Percentiles rank a stretch among this genome's conserved stretches.
Conservation (phyloP, 2,797 vertebrate genomes). For the Hippocampus kuda region DNA sequence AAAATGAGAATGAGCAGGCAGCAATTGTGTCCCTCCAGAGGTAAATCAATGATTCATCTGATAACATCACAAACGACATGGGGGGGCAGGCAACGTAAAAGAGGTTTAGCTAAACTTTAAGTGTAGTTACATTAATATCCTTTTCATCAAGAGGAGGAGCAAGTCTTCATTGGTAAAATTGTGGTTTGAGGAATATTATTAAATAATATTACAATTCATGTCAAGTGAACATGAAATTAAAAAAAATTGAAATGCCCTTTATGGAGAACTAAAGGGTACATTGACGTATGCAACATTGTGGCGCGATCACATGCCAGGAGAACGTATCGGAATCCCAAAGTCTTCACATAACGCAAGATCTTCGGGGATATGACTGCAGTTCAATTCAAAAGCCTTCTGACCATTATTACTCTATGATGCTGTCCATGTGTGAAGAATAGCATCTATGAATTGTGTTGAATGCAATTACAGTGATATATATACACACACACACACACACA, state of each 20-base stretch:
- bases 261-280: too few species aligned
- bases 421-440: too few species aligned
- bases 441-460: too few species aligned
- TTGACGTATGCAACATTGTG: too few species aligned
- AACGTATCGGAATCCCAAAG: too few species aligned
- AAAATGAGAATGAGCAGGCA: slow-evolving; percentile 97
- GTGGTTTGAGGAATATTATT: neutral
- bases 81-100: neutral
- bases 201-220: neutral
- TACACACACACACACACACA: too few species aligned
- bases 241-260: neutral
- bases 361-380: too few species aligned
- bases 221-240: neutral
- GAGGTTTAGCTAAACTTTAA: neutral
- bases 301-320: too few species aligned
- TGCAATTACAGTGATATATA: too few species aligned
- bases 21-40: slow-evolving; percentile 98
- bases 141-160: neutral
- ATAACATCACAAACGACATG: neutral
- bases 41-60: slow-evolving; percentile 56
- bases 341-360: too few species aligned
- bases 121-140: neutral
- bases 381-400: too few species aligned
- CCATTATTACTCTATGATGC: too few species aligned
- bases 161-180: neutral